Conservation (phyloP, 2,797 vertebrate species). For the Hoplostethus atlanticus region DNA sequence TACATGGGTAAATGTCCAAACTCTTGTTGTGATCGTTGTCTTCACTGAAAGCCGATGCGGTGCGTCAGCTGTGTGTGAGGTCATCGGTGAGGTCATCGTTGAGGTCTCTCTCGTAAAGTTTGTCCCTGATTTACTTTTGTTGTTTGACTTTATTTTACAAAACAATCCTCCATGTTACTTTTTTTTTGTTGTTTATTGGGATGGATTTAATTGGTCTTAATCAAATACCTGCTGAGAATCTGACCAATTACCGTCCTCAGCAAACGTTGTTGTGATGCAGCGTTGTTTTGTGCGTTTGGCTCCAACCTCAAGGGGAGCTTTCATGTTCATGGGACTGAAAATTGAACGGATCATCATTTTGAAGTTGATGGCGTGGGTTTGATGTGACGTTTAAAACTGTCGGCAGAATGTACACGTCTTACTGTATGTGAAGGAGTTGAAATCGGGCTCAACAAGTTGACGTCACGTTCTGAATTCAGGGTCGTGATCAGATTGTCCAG, state of each 20-base stretch:
- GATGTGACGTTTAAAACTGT: constrained; percentile 20
- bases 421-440: background rate
- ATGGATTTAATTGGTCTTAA: constrained; percentile 9
- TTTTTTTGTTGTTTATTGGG: background rate
- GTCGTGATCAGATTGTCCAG: constrained; percentile 3
- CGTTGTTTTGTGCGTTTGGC: background rate
- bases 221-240: background rate
- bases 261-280: background rate
- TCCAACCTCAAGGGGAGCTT: no score
- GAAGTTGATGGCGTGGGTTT: constrained; percentile 9
- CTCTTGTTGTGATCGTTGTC: background rate
- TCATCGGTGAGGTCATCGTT: background rate
- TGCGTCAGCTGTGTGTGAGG: constrained; percentile 1
- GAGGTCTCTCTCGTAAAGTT: constrained; percentile 11
- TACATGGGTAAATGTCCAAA: background rate
- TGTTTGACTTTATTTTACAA: no score
- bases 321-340: constrained; percentile 26
- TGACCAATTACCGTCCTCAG: constrained; percentile 15
- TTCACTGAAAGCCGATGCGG: constrained; percentile 18
- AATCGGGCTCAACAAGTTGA: background rate
- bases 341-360: constrained; percentile 23
- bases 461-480: constrained; percentile 3
- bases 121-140: constrained; percentile 10
- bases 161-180: constrained; percentile 21
- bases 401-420: constrained; percentile 59